Conservation (phyloP, 2,888 invertebrate species). For the Rhagium mordax region DNA sequence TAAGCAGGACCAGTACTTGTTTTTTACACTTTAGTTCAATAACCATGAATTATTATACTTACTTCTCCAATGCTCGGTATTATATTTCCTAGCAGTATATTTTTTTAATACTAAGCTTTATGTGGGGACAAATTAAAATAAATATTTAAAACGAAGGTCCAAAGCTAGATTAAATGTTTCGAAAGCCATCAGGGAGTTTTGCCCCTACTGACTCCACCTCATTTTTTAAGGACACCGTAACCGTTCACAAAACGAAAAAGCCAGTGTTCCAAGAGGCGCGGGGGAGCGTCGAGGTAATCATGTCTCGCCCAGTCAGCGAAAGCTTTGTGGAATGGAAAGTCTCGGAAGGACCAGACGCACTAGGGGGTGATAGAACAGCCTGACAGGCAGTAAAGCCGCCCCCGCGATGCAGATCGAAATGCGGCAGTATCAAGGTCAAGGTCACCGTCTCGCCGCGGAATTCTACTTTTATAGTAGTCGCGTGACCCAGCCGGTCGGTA, state of each 20-base stretch:
- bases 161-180: background rate
- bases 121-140: no score
- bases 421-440: slow-evolving; percentile 40
- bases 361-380: slow-evolving; percentile 26
- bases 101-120: no score
- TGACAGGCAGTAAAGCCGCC: slow-evolving; percentile 27
- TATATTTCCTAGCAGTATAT: no score
- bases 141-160: no score
- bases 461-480: slow-evolving; percentile 41
- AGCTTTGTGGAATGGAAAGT: slow-evolving; percentile 25
- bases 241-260: background rate
- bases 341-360: slow-evolving; percentile 41
- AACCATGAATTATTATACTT: no score
- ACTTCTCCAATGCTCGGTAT: no score
- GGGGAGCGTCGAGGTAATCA: slow-evolving; percentile 15
- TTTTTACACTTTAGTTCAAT: no score
- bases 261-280: background rate
- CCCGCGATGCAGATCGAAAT: slow-evolving; percentile 45
- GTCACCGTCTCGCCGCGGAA: slow-evolving; percentile 42
- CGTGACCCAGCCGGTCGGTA: slow-evolving; percentile 14
- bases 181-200: background rate
- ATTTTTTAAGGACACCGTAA: slow-evolving; percentile 11
- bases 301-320: slow-evolving; percentile 34
- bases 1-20: no score
- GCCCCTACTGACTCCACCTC: background rate